Base-by-base conservation (phyloP, 2,797 vertebrate species). In the Melanotaenia parkinsoni region DNA sequence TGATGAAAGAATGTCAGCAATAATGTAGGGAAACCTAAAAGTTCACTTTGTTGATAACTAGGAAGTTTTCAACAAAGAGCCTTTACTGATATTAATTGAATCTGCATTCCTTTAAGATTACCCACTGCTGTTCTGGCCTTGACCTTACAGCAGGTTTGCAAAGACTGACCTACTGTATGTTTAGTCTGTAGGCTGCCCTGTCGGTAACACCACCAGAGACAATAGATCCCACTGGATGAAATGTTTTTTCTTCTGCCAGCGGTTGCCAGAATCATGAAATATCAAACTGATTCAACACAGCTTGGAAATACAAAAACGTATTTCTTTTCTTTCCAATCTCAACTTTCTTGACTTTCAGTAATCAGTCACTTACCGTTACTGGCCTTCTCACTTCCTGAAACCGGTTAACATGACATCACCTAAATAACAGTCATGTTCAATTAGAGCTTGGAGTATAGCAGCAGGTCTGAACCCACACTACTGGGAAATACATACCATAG, bases 331-430 rank as follows among this genome's bases (percentile, higher is more conserved):
- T 79, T 86, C 60, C 32, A 0, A 33, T 72, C 24, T 80, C 51
- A 50, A 45, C 68, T 84, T 80, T 73, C 60, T 60, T 64, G 20
- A 33, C 66, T 72, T 82, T 81, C 63, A 77, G 53, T 63, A 76
- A 87, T 82, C 74, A 76, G 79, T 71, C 79, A 82, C 35, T 67
- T 70, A 74, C 38, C 69, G 65, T 72, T 77, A 69, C 72, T 18
- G 33, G 72, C 54, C 43, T 84, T 86, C 79, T 76, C 50, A 54
- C 67, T 72, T 86, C 64, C 80, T 72, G 63, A 83, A 86, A 79
- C 65, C 69, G 4, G 22, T 67, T 43, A 58, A 79, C 58, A 81
- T 93, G 87, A 93, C 89, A 91, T 92, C 91, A 89, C 73, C 65
- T 5, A 9, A 35, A 78, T 70, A 86, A 59, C 57, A 57, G 80